phyloP scores from a whole-genome alignment of 2,797 vertebrate species.

The Botia kubotai region DNA sequence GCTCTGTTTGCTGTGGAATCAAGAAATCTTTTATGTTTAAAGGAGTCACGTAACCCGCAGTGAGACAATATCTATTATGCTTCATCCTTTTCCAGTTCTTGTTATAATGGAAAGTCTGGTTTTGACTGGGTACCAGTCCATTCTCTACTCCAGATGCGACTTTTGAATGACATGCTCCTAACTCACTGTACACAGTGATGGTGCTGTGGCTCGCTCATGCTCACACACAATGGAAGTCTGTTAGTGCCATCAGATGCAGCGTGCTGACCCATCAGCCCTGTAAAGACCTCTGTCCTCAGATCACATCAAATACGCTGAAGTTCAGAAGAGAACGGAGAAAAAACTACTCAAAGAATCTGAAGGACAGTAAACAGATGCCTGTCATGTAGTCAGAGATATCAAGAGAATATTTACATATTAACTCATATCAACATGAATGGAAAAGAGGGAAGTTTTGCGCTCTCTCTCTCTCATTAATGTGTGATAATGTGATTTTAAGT shows the following conservation, averaged over 20 bases:
- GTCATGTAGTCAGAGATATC: slow-evolving; percentile 16
- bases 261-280: slow-evolving; percentile 47
- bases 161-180: slow-evolving; percentile 63
- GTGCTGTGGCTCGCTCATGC: slow-evolving; percentile 29
- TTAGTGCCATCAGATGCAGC: too few relatives aligned
- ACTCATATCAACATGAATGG: neutral
- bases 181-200: slow-evolving; percentile 55
- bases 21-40: too few relatives aligned
- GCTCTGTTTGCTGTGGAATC: too few relatives aligned
- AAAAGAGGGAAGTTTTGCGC: neutral
- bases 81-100: slow-evolving; percentile 47
- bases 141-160: slow-evolving; percentile 57
- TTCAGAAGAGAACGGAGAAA: slow-evolving; percentile 52
- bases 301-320: slow-evolving; percentile 55
- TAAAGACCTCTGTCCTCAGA: slow-evolving; percentile 47
- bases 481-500: too few relatives aligned
- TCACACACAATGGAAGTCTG: too few relatives aligned
- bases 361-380: slow-evolving; percentile 58
- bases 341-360: slow-evolving; percentile 54
- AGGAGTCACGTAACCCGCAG: slow-evolving; percentile 30
- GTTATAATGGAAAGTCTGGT: slow-evolving; percentile 51
- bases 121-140: slow-evolving; percentile 49
- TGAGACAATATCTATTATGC: slow-evolving; percentile 38
- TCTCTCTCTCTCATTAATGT: too few relatives aligned
- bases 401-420: slow-evolving; percentile 27